Evolutionary conservation across 2,888 invertebrate species (phyloP).

Genomic region (Merodon equestris): DNA sequence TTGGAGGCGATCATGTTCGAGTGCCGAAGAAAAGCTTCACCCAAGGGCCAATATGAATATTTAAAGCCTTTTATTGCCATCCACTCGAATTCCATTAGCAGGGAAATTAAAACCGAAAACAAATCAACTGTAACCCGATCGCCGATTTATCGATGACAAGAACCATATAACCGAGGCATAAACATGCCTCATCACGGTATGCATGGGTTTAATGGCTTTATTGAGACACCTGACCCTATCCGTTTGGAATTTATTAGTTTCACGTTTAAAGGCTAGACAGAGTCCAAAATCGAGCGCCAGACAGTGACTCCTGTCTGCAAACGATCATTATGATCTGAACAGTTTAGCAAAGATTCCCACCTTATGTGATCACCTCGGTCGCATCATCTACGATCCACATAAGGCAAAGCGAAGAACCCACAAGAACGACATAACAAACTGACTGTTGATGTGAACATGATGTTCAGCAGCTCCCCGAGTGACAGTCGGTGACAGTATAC

Average conservation of each 20-base stretch:
- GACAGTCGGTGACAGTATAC: conserved; percentile 19
- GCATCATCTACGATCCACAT: no score
- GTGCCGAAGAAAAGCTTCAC: no score
- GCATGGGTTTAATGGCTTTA: conserved; percentile 51
- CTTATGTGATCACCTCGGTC: no score
- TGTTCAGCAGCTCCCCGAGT: conserved; percentile 61
- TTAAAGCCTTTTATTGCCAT: conserved; percentile 44
- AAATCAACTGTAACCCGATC: conserved; percentile 34
- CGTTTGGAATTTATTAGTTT: conserved; percentile 18
- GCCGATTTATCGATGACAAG: conserved; percentile 24
- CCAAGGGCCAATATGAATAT: conserved; percentile 46
- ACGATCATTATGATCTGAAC: no score
- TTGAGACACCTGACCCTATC: conserved; percentile 35
- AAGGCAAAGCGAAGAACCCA: no score
- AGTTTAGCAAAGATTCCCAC: no score
- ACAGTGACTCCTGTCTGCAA: no score
- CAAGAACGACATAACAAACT: conserved; percentile 1
- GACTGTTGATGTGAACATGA: conserved; percentile 60
- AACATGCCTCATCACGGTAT: conserved; percentile 34
- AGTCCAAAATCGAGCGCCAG: no score
- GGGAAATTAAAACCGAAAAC: conserved; percentile 42
- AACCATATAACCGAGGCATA: conserved; percentile 1
- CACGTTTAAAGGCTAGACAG: no score
- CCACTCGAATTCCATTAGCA: conserved; percentile 39
- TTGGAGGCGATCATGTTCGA: neutral